A percentile compares a stretch with the other conserved stretches of the same genome.
Conservation (phyloP, 2,888 invertebrate species). For the Heteropelma amictum region DNA sequence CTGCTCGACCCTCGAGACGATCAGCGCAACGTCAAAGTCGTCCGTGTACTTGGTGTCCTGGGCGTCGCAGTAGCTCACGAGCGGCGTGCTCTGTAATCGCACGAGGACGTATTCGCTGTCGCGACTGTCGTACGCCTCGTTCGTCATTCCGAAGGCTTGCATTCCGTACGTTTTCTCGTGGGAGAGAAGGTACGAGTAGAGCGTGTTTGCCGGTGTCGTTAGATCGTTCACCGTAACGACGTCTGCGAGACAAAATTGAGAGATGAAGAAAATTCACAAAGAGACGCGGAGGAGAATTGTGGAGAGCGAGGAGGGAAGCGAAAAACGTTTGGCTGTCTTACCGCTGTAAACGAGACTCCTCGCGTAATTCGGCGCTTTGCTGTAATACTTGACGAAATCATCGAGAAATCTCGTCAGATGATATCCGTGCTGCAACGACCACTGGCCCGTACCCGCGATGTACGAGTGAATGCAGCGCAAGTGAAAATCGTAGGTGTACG, state of each 20-base stretch:
- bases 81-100: slow-evolving; percentile 80
- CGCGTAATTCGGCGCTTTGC: slow-evolving; percentile 87
- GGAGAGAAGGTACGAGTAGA: slow-evolving; percentile 85
- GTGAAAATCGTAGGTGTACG: slow-evolving; percentile 89
- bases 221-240: slow-evolving; percentile 81
- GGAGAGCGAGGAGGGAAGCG: too few relatives aligned
- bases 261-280: too few relatives aligned
- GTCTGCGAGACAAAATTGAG: too few relatives aligned
- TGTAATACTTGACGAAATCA: slow-evolving; percentile 88
- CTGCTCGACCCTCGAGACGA: slow-evolving; percentile 81
- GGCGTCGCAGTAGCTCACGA: slow-evolving; percentile 81
- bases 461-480: slow-evolving; percentile 84
- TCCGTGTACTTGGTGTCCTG: slow-evolving; percentile 82
- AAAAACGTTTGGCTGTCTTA: too few relatives aligned
- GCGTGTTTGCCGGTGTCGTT: slow-evolving; percentile 82
- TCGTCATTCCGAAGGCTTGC: slow-evolving; percentile 83
- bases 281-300: too few relatives aligned
- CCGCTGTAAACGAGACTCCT: slow-evolving; percentile 86
- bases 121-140: slow-evolving; percentile 71
- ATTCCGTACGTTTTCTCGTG: slow-evolving; percentile 85
- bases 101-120: slow-evolving; percentile 83
- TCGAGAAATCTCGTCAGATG: slow-evolving; percentile 86
- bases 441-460: slow-evolving; percentile 80
- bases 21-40: slow-evolving; percentile 84
- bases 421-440: slow-evolving; percentile 81